Conservation (phyloP, 2,888 invertebrate species). For the Ectemnius cavifrons region DNA sequence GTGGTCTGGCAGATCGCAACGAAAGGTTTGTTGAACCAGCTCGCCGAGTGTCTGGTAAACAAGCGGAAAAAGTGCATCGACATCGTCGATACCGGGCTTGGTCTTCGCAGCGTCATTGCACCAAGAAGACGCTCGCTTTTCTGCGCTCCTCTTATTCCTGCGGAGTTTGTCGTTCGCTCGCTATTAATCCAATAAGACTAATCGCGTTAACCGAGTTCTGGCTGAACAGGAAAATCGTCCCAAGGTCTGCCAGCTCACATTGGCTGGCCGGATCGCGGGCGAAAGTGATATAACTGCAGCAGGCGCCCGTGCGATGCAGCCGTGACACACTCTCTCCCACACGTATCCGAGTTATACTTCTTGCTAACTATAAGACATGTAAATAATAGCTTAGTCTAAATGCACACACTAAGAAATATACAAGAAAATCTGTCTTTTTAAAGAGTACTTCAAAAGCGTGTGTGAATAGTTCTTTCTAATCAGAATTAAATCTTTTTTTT, state of each 20-base stretch:
- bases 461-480: too few species aligned
- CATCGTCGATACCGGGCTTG: conserved; percentile 25
- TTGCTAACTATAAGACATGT: too few species aligned
- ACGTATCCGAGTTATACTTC: neutral
- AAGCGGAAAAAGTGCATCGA: conserved; percentile 47
- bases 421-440: too few species aligned
- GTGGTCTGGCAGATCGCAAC: neutral
- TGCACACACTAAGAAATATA: too few species aligned
- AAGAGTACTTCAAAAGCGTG: too few species aligned
- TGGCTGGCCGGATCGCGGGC: conserved; percentile 36
- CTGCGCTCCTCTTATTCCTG: conserved; percentile 17
- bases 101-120: neutral
- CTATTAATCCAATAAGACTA: conserved; percentile 59
- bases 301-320: conserved; percentile 12
- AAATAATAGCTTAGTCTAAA: too few species aligned
- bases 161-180: conserved; percentile 31
- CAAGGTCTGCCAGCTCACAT: conserved; percentile 53
- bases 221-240: conserved; percentile 52
- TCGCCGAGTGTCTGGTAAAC: conserved; percentile 20
- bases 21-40: neutral
- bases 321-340: conserved; percentile 13
- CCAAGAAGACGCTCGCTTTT: neutral
- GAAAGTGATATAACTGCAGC: conserved; percentile 25
- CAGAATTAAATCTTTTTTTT: too few species aligned
- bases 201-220: conserved; percentile 53